Base-by-base conservation (phyloP, 2,888 invertebrate species). In the Chrysolina americana region DNA sequence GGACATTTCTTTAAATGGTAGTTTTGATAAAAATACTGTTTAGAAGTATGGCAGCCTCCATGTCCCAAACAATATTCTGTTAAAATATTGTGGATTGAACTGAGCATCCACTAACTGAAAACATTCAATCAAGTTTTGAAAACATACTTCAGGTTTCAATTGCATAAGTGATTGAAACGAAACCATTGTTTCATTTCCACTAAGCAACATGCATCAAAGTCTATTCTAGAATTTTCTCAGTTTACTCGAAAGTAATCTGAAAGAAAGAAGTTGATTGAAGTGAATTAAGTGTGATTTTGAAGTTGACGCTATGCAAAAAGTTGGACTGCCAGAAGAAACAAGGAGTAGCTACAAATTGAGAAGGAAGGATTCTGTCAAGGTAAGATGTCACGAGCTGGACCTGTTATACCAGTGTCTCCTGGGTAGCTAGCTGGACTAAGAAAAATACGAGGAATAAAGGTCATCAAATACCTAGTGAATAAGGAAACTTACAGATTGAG, bases 231-330 rank as follows among this genome's bases (percentile, higher is more conserved):
- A 53, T 21, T 21, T 19, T 1, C 13, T 53, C 53, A 21, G 53
- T 21, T 53, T 53, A 53, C 53, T 53, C 13, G 53, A 28, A 59
- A 28, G 59, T 59, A 15, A 59, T 36, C 36, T 59, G 59, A 36
- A 28, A 28, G 15, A 59, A n/a, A 28, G 59, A 15, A 59, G 59
- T 59, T 59, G 28, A 59, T 28, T 36, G 23, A 36, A 59, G 59
- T 59, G 59, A 36, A 9, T 59, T 19, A 36, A 59, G 59, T 59
- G 59, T 59, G 59, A 59, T 28, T 36, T 28, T 59, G 59, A 36
- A 59, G 59, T 28, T 59, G 36, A 59, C 28, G 8, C n/a, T 28
- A 23, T 10, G 28, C 36, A 23, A 36, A 59, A 36, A 28, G 59
- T 28, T 36, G 36, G n/a, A 59, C n/a, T 2, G 0, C 36, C 23